A percentile compares a stretch with the other conserved stretches of the same genome.
phyloP scores from a whole-genome alignment of 23 tunicate species.

The Trididemnum miniatum region DNA sequence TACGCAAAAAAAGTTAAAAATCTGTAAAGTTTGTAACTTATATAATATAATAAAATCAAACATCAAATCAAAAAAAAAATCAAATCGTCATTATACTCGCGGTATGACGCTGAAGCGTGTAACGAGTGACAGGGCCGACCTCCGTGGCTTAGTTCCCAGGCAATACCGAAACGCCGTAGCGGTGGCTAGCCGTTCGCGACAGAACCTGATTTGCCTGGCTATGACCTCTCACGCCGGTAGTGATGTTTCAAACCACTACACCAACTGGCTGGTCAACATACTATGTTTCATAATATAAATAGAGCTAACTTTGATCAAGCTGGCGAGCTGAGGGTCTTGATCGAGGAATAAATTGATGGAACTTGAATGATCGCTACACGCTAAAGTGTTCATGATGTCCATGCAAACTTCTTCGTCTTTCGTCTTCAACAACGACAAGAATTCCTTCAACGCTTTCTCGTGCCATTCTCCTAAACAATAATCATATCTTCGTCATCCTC shows the following conservation, averaged over 20 bases:
- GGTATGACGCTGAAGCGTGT: background rate
- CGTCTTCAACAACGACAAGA: conserved; percentile 15
- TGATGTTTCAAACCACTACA: too few relatives aligned
- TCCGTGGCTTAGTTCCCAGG: background rate
- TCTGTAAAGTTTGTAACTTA: too few relatives aligned
- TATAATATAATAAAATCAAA: too few relatives aligned
- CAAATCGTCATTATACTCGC: background rate
- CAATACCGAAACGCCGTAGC: background rate
- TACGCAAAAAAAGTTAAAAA: too few relatives aligned
- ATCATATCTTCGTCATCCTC: background rate
- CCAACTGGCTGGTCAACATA: background rate
- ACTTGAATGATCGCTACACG: conserved; percentile 50
- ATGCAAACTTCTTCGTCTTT: conserved; percentile 32
- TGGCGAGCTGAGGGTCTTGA: conserved; percentile 26
- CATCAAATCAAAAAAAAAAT: too few relatives aligned
- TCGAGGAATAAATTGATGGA: conserved; percentile 8
- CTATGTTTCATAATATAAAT: too few relatives aligned
- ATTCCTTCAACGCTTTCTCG: conserved; percentile 29
- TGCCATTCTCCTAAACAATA: conserved; percentile 60
- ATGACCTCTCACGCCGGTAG: background rate
- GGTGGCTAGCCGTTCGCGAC: background rate
- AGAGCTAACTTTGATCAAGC: conserved; percentile 49
- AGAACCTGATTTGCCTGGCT: background rate
- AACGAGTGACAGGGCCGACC: background rate
- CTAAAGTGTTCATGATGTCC: conserved; percentile 48